Base-by-base conservation (phyloP, 2,888 invertebrate genomes). In the Tortrix viridana region DNA sequence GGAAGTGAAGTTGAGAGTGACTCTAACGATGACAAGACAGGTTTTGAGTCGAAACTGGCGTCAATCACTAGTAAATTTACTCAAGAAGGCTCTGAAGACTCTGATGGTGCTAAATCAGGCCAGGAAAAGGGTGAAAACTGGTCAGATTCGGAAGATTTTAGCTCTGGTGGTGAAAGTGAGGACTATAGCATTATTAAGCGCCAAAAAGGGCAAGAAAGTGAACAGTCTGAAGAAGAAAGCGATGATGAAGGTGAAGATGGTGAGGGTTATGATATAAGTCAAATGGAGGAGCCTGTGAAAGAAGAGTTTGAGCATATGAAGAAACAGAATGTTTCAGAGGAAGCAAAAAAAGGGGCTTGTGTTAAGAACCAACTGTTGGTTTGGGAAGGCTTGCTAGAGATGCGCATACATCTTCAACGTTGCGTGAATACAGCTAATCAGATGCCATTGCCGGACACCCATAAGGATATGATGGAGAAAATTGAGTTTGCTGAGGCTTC, bases 371-470 rank as follows among this genome's bases (percentile, higher is more conserved):
- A 96, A 78, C 80, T 96, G 26, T 88, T 93, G 43, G 78, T 97
- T 1, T 98, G 97, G 97, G 98, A 98, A 81, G 95, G 94, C 60
- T 82, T 98, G 4, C 81, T 98, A 22, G 98, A 98, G 86, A 93
- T 95, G 79, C 93, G 98, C 69, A 98, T 98, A 72, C 96, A 96
- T 77, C 84, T 98, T 22, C 98, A 98, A 82, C 96, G 97, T 81
- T 94, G 96, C 74, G 81, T 98, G 56, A 87, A 93, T 47, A 93
- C 94, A 14, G 94, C 95, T 0, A 98, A 98, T 83, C 95, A 95
- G 79, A 92, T 98, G 85, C 98, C 98, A 0, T 94, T 96, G 71
- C 79, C 86, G 19, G 93, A 94, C 6, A 79, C 78, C 5, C 94
- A 94, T 72, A 76, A 85, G 9, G 74, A 88, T 52, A 85, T 94